Evolutionary conservation across 2,113 vertebrate species (phyloP).

Genomic region (Cisticola juncidis): DNA sequence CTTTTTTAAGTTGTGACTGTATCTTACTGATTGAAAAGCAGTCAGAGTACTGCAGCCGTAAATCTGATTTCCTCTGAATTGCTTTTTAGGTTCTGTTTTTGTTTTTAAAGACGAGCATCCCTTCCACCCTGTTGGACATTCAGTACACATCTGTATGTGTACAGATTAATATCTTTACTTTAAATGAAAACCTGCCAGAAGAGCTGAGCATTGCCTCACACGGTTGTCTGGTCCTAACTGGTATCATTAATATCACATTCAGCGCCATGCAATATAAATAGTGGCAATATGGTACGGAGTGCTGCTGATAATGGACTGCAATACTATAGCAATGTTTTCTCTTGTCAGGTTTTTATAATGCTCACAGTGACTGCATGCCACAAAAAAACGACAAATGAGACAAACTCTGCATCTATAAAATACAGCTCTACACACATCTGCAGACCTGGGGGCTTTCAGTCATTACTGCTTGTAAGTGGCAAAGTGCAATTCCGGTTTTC

Average conservation of each 20-base stretch:
- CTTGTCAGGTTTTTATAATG: background rate
- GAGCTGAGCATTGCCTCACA: background rate
- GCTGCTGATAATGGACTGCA: background rate
- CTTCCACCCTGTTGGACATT: background rate
- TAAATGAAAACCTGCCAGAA: background rate
- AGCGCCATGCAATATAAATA: background rate
- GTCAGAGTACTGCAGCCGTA: background rate
- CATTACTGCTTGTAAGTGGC: background rate
- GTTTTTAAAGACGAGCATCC: background rate
- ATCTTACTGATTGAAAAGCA: background rate
- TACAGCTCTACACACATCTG: background rate
- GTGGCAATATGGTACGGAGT: background rate
- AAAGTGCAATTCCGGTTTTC: background rate
- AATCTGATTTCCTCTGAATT: background rate
- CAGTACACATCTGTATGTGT: background rate
- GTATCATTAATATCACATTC: background rate
- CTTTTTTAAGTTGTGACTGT: background rate
- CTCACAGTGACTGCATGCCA: background rate
- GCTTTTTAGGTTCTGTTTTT: background rate
- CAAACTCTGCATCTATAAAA: background rate
- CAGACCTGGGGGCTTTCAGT: background rate
- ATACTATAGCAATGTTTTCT: background rate
- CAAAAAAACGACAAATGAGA: background rate
- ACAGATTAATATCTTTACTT: background rate
- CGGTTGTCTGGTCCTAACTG: background rate